Base-by-base conservation (phyloP, 1,140 invertebrate genomes). In the Littorina saxatilis region DNA sequence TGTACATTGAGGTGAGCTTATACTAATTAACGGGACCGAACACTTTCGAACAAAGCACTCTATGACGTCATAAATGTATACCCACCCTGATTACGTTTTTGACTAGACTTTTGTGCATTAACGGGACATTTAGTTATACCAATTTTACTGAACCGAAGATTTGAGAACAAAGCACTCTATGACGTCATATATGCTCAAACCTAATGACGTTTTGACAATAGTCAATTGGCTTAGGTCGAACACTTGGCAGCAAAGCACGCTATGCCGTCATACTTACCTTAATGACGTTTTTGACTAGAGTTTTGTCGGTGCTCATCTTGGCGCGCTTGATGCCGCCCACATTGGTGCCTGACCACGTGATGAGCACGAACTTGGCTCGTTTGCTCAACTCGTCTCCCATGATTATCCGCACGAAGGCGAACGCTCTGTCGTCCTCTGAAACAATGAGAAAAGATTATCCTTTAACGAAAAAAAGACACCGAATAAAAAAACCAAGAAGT, bases 301-400 rank as follows among this genome's bases (percentile, higher is more conserved):
- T 94, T 89, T 96, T 96, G 92, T 96, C 96, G 73, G 95, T 96
- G 90, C 95, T 95, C 94, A 96, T 95, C 92, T 96, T 96, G 84
- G 95, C 96, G 78, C 95, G 93, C 91, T 96, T 95, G 87, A 96
- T 94, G 68, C 95, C 94, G 39, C 94, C 94, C 81, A 96, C 95
- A 81, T 94, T 93, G 68, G 94, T 94, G 7, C 96, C 96, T 68
- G 96, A 94, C 96, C 96, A 96, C 83, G 95, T 96, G 55, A 96
- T 93, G 84, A 96, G 94, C 70, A 95, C 93, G 91, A 96, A 96
- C 91, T 96, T 96, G 88, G 94, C 94, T 86, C 96, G 92, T 92
- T 96, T 96, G 79, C 95, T 96, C 95, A 96, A 94, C 90, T 96
- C 96, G 88, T 96, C 96, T 32, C 96, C 96, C 90, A 95, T 92